Evolutionary conservation across 2,888 invertebrate genomes (phyloP).

Genomic region (Calliopum simillimum): DNA sequence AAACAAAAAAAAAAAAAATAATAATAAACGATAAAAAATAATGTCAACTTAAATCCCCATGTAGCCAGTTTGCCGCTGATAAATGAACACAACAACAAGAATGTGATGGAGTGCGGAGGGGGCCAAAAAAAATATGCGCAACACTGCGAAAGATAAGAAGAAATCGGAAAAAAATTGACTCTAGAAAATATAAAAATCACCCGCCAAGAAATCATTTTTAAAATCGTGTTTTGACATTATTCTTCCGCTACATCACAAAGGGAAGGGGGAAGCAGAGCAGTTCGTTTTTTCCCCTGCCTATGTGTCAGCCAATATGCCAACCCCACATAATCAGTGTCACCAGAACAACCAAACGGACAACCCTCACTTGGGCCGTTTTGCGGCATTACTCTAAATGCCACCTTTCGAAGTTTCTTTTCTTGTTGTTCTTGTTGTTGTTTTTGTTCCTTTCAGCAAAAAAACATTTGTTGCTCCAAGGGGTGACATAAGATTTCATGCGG

Average conservation of each 20-base stretch:
- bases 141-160: conserved; percentile 43
- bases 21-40: conserved; percentile 49
- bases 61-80: conserved; percentile 19
- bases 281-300: neutral
- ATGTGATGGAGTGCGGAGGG: neutral
- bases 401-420: neutral
- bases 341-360: conserved; percentile 24
- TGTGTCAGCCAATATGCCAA: conserved; percentile 18
- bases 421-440: neutral
- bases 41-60: conserved; percentile 43
- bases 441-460: conserved; percentile 7
- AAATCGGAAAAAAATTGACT: conserved; percentile 23
- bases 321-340: conserved; percentile 15
- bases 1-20: conserved; percentile 34
- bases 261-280: neutral
- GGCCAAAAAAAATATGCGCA: conserved; percentile 39
- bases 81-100: conserved; percentile 21
- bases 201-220: conserved; percentile 44
- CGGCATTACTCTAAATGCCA: neutral
- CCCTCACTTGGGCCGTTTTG: conserved; percentile 30
- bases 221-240: conserved; percentile 37
- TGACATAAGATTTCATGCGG: conserved; percentile 64
- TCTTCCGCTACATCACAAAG: neutral
- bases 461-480: conserved; percentile 52
- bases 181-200: conserved; percentile 36